Evolutionary conservation across 2,888 invertebrate genomes (phyloP).

Genomic region (Esperia sulphurella): DNA sequence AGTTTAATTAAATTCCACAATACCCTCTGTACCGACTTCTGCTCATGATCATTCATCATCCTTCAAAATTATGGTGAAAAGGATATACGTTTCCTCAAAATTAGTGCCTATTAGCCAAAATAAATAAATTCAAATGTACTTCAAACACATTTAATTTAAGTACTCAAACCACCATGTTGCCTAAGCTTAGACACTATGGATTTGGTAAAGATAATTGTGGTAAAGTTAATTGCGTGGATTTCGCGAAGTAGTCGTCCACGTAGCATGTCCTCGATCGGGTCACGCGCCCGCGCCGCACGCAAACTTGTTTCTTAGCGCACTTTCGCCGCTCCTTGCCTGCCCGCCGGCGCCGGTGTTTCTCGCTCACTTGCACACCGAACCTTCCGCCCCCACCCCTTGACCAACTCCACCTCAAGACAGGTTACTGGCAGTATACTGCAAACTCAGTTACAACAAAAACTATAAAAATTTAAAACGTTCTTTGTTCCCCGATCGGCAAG

Average conservation of each 20-base stretch:
- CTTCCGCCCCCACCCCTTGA: constrained; percentile 31
- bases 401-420: constrained; percentile 16
- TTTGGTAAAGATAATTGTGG: too few relatives aligned
- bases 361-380: constrained; percentile 47
- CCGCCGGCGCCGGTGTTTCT: constrained; percentile 30
- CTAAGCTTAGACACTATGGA: too few relatives aligned
- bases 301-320: constrained; percentile 71
- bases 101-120: too few relatives aligned
- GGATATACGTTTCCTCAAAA: not conserved
- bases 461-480: constrained; percentile 18
- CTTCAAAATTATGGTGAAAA: too few relatives aligned
- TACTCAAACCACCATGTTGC: too few relatives aligned
- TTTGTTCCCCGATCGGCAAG: constrained; percentile 17
- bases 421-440: constrained; percentile 16
- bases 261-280: constrained; percentile 71
- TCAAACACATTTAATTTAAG: too few relatives aligned
- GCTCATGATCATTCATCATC: not conserved
- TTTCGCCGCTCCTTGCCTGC: constrained; percentile 69
- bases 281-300: constrained; percentile 69
- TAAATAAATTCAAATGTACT: too few relatives aligned
- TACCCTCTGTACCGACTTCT: not conserved
- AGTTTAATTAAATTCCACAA: not conserved
- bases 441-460: constrained; percentile 14
- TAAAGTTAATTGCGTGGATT: constrained; percentile 29
- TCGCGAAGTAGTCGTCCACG: constrained; percentile 46